Evolutionary conservation across 2,113 vertebrate species (phyloP).

Genomic region (Oryzias celebensis): DNA sequence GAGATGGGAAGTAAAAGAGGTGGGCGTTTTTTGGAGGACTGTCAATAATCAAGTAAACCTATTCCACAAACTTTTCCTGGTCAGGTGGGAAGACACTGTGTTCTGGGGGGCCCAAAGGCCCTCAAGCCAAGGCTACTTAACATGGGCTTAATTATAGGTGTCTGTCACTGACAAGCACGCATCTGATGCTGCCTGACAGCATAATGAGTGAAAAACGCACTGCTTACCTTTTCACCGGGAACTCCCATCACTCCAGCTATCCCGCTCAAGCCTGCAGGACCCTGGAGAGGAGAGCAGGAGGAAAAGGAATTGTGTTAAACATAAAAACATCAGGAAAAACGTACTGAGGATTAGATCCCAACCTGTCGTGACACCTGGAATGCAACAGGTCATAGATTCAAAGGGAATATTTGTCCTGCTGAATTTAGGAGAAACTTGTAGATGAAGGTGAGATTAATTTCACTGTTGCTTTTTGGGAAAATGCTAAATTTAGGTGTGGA

Average conservation of each 20-base stretch:
- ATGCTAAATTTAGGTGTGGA: background rate
- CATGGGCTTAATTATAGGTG: constrained; percentile 61
- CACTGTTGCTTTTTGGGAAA: background rate
- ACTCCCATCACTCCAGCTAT: constrained; percentile 82
- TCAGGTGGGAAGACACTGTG: constrained; percentile 6
- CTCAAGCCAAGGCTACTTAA: constrained; percentile 37
- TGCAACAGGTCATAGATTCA: constrained; percentile 31
- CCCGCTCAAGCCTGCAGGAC: constrained; percentile 85
- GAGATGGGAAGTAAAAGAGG: background rate
- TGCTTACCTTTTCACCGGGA: constrained; percentile 92
- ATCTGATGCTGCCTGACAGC: constrained; percentile 62
- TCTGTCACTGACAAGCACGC: constrained; percentile 40
- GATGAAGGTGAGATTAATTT: background rate
- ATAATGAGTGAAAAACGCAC: constrained; percentile 57
- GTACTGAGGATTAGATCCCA: constrained; percentile 19
- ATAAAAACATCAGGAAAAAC: constrained; percentile 24
- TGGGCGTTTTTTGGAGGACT: background rate
- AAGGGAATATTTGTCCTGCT: constrained; percentile 1
- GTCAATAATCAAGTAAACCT: constrained; percentile 15
- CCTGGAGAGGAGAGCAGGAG: constrained; percentile 71
- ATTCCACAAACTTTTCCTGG: background rate
- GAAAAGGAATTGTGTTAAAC: constrained; percentile 7
- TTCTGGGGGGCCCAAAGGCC: constrained; percentile 22
- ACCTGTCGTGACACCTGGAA: constrained; percentile 51
- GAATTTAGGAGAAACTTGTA: constrained; percentile 13